phyloP scores from a whole-genome alignment of 2,797 vertebrate species.

The Pseudotriccus pelzelni region DNA sequence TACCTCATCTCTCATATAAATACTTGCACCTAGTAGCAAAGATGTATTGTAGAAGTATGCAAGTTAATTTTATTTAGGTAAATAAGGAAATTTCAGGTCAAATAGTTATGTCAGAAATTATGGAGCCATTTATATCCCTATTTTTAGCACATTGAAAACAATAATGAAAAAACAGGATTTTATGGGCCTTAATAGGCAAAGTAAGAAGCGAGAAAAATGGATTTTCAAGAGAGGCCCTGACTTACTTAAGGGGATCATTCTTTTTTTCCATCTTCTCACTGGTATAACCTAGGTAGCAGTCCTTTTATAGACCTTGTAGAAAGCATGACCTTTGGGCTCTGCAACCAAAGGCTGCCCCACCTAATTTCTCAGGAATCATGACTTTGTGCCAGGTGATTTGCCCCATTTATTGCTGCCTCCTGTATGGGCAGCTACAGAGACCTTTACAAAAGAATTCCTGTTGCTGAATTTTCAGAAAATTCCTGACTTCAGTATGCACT shows the following conservation, averaged over 20 bases:
- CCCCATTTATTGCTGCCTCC: accelerated
- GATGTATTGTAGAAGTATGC: background rate
- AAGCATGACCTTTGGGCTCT: background rate
- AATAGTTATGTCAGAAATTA: slow-evolving; percentile 44
- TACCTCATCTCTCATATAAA: background rate
- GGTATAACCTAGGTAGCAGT: background rate
- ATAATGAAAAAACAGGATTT: background rate
- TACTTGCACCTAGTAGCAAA: background rate
- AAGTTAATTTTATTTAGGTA: background rate
- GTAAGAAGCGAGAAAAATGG: background rate
- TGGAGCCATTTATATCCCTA: background rate
- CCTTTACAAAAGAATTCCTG: background rate
- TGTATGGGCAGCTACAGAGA: background rate
- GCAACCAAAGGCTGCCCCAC: background rate
- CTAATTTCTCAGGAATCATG: background rate
- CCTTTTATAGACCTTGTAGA: background rate
- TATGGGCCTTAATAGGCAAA: background rate
- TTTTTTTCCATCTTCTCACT: background rate
- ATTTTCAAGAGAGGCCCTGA: background rate
- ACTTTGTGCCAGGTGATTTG: background rate
- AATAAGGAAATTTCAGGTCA: slow-evolving; percentile 33
- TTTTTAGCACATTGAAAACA: slow-evolving; percentile 19
- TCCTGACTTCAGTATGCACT: background rate
- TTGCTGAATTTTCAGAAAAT: background rate
- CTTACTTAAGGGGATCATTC: background rate